Conservation (phyloP, 2,888 invertebrate species). For the Tanaodytes sp. region DNA sequence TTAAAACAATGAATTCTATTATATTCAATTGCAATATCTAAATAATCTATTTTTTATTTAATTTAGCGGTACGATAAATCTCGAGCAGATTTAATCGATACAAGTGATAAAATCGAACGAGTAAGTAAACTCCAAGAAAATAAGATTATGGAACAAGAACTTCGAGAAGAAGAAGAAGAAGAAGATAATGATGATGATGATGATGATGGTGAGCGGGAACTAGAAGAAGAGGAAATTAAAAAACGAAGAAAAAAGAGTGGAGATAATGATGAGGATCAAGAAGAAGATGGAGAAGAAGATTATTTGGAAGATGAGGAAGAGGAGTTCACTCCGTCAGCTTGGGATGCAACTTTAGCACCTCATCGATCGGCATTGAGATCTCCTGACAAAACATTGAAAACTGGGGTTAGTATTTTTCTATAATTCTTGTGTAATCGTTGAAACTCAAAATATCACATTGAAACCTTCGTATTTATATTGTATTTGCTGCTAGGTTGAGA, state of each 20-base stretch:
- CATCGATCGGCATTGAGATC: conserved; percentile 81
- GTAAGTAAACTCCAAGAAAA: conserved; percentile 47
- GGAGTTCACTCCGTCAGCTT: conserved; percentile 85
- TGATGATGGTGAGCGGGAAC: conserved; percentile 43
- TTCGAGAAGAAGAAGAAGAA: conserved; percentile 60
- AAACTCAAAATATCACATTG: conserved; percentile 37
- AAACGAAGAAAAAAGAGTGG: conserved; percentile 17
- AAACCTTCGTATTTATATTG: conserved; percentile 56
- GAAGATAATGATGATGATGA: conserved; percentile 59
- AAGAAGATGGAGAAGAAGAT: conserved; percentile 72
- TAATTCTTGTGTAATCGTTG: conserved; percentile 13
- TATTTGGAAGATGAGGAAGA: conserved; percentile 79
- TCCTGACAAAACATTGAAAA: conserved; percentile 75
- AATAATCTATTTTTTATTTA: neutral
- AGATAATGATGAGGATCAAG: conserved; percentile 48
- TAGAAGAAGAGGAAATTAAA: conserved; percentile 73
- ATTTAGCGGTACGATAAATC: conserved; percentile 64
- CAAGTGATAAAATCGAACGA: conserved; percentile 48
- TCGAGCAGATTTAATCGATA: conserved; percentile 57
- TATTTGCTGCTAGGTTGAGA: conserved; percentile 69
- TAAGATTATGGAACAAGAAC: too few relatives aligned
- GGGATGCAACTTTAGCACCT: conserved; percentile 86
- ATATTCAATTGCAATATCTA: too few relatives aligned
- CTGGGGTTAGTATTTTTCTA: conserved; percentile 66
- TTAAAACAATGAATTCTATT: too few relatives aligned